Base-by-base conservation (phyloP, 2,113 vertebrate genomes). In the Fulica atra region DNA sequence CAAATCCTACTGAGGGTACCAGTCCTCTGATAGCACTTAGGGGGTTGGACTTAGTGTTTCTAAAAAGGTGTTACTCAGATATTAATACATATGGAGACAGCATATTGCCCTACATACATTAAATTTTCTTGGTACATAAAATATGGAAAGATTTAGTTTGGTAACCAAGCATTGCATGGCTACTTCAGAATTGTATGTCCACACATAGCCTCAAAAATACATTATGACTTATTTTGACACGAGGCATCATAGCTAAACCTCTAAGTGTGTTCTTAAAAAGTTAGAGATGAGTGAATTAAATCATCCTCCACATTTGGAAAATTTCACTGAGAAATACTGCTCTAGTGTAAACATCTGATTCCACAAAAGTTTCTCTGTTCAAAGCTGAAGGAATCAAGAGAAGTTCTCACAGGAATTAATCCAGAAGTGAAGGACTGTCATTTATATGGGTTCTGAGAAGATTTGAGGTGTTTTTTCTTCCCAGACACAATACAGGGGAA, bases 321-420 rank as follows among this genome's bases (percentile, higher is more conserved):
- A 86, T 51, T 66, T 63, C 42, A 38, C 23, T 0, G 0, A 71
- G 31, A 59, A 91, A 73, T 29, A 29, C 51, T 2, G 0, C 9
- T 64, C 9, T 46, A 2, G 0, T 42, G 10, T 77, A 69, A 70
- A 61, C 1, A 29, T 69, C 33, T 65, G 16, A 16, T 19, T 48
- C 54, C 46, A 70, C 28, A 28, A 25, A 81, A 53, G 6, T 42
- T 92, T 59, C 31, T 61, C 21, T 50, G 26, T 66, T 89, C 33
- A 54, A 88, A 74, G 5, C 40, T 59, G 42, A 86, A 46, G 13
- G 18, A 76, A 57, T 8, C 13, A 72, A 65, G 38, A 9, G 15
- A 77, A 33, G 12, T 73, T 86, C 38, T 71, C 24, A 21, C 0
- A 10, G 12, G n/a, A 64, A 42, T 33, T n/a, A 42, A 78, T 48